Base-by-base conservation (phyloP, 2,888 invertebrate genomes). In the Andrena marginata region DNA sequence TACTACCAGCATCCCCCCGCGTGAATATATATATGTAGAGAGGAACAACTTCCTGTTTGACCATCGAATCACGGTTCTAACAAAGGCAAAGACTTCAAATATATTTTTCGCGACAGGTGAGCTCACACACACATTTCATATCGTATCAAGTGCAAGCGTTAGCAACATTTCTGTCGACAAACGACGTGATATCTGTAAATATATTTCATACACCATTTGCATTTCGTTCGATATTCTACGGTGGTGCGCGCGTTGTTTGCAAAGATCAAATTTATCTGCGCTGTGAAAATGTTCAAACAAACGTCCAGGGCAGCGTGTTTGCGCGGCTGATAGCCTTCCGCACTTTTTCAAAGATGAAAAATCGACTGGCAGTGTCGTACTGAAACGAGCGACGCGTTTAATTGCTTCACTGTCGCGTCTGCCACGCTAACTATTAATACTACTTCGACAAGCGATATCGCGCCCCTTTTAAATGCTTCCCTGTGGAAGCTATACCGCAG, bases 121-220 rank as follows among this genome's bases (percentile, higher is more conserved):
- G 10, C n/a, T 10, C 29, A 20, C 4, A 42, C 13, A 23, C 29
- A 10, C 23, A 13, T n/a, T 51, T 13, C 26, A 16, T 26, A 49
- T 73, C 13, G 42, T 31, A 48, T 23, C 20, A 56, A 16, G 67
- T 63, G 13, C 10, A 26, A 3, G 13, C n/a, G 16, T 20, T 33
- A 10, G n/a, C 33, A 10, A 20, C 13, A 20, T 20, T 54, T 29
- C 13, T 13, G 10, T 51, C 13, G 54, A 54, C n/a, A 10, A 23
- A 59, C 31, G 20, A 13, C 13, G 23, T 16, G 33, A 70, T 60
- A 63, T 71, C 51, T 20, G 31, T n/a, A 76, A 63, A 75, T 62
- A 35, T 29, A 56, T 63, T 54, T 63, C 26, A 29, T 29, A 13
- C 20, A 70, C 26, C 20, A 60, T 29, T 42, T 42, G 63, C 35